These are phyloP conservation scores for Coenonympha glycerion DNA, from an alignment of 2,888 invertebrate species.

Conservation along the genomic window DNA sequence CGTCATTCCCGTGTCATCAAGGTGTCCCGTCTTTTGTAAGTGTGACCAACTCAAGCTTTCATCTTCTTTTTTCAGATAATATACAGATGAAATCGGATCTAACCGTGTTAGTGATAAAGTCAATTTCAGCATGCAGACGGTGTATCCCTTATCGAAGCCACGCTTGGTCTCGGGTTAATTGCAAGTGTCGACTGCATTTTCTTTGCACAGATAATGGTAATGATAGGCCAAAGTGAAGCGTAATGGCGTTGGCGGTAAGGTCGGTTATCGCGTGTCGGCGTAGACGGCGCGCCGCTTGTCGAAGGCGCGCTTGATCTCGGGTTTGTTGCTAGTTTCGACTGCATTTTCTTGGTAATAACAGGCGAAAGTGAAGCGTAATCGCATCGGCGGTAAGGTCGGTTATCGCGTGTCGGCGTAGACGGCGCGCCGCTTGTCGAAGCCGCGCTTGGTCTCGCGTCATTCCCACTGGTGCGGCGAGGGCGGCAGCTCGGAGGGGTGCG, in stretches of 20 bases:
- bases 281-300: constrained; percentile 52
- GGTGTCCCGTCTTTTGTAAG: too few species aligned
- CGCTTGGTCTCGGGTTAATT: background rate
- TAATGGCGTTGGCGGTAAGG: background rate
- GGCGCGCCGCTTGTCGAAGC: constrained; percentile 50
- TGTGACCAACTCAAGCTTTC: too few species aligned
- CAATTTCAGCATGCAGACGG: background rate
- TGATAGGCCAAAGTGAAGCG: background rate
- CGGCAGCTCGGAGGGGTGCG: constrained; percentile 98
- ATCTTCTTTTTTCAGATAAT: too few species aligned
- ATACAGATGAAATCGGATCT: background rate
- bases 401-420: constrained; percentile 48
- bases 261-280: constrained; percentile 45
- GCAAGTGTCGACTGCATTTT: too few species aligned
- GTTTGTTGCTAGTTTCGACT: too few species aligned
- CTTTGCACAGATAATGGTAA: background rate
- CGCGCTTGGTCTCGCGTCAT: constrained; percentile 79
- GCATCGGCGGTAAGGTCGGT: constrained; percentile 13
- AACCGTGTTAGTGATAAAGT: background rate
- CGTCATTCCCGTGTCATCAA: too few species aligned
- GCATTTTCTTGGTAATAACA: too few species aligned
- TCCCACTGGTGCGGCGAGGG: constrained; percentile 99
- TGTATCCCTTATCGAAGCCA: background rate
- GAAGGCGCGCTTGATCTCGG: constrained; percentile 60
- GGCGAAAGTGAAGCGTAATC: background rate